These are phyloP conservation scores for Lissonota sp. DNA, from an alignment of 2,888 invertebrate genomes.

Conservation along the genomic window DNA sequence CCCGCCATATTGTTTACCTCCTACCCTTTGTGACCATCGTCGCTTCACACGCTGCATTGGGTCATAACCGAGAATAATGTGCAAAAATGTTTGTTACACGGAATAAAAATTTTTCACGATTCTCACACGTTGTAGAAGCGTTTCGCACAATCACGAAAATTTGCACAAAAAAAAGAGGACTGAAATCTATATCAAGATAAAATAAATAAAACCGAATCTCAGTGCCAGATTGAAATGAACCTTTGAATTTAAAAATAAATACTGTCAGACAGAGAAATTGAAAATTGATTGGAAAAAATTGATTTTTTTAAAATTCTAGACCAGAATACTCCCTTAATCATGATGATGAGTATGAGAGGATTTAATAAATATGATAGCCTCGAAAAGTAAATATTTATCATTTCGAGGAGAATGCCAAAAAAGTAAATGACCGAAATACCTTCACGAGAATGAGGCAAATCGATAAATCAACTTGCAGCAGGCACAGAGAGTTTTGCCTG, in stretches of 20 bases:
- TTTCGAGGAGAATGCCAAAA: neutral
- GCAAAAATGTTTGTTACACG: constrained; percentile 35
- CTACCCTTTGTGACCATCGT: constrained; percentile 16
- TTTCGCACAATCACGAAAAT: constrained; percentile 21
- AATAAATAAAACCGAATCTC: neutral
- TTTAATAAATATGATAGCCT: too few species aligned
- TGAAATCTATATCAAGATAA: neutral
- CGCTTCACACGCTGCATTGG: neutral
- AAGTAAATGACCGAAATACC: constrained; percentile 8
- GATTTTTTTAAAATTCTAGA: too few species aligned
- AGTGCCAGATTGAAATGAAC: neutral
- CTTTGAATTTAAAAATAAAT: neutral
- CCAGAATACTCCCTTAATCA: too few species aligned
- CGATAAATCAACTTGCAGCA: constrained; percentile 39
- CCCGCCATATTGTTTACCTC: constrained; percentile 17
- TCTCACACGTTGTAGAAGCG: neutral
- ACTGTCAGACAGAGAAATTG: neutral
- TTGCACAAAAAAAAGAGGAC: constrained; percentile 3
- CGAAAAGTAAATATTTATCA: too few species aligned
- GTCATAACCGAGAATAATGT: neutral
- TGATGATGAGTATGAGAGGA: too few species aligned
- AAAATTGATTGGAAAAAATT: too few species aligned
- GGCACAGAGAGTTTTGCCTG: constrained; percentile 16
- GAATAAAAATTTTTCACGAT: constrained; percentile 24
- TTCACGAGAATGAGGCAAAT: constrained; percentile 13